A percentile compares a stretch with the other conserved stretches of the same genome.
Evolutionary conservation across 2,888 invertebrate genomes (phyloP).

Genomic region (Prenolepis imparis): DNA sequence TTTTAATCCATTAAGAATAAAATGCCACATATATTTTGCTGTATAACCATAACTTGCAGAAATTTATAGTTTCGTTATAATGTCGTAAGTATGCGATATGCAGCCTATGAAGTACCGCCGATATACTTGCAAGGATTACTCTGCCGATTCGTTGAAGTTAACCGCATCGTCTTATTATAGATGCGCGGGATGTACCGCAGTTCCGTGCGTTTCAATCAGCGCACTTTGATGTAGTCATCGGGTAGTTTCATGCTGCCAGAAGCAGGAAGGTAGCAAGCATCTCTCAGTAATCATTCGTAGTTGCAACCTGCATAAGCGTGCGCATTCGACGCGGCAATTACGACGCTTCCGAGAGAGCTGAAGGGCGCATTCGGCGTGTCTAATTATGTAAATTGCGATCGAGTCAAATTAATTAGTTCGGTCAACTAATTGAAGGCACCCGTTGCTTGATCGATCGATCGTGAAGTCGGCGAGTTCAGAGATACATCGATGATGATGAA

Average conservation of each 20-base stretch:
- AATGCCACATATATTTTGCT: no score
- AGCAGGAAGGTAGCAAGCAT: conserved; percentile 35
- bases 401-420: conserved; percentile 75
- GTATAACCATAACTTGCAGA: background rate
- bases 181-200: conserved; percentile 19
- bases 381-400: conserved; percentile 76
- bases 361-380: conserved; percentile 55
- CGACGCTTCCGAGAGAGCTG: conserved; percentile 31
- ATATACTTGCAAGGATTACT: conserved; percentile 15
- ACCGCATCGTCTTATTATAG: conserved; percentile 25
- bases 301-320: conserved; percentile 49
- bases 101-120: background rate
- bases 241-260: conserved; percentile 37
- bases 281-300: conserved; percentile 35
- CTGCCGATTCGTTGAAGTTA: conserved; percentile 30
- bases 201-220: conserved; percentile 48
- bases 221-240: conserved; percentile 36
- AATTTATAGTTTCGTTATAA: background rate
- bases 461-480: conserved; percentile 59
- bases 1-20: background rate
- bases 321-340: conserved; percentile 63
- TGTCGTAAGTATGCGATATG: background rate
- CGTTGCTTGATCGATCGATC: conserved; percentile 78
- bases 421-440: conserved; percentile 75
- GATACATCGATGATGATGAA: conserved; percentile 19